Percentiles rank a stretch among this genome's conserved stretches.
These are phyloP conservation scores for Papilio xuthus DNA, from an alignment of 1,140 invertebrate genomes.

Conservation along the genomic window DNA sequence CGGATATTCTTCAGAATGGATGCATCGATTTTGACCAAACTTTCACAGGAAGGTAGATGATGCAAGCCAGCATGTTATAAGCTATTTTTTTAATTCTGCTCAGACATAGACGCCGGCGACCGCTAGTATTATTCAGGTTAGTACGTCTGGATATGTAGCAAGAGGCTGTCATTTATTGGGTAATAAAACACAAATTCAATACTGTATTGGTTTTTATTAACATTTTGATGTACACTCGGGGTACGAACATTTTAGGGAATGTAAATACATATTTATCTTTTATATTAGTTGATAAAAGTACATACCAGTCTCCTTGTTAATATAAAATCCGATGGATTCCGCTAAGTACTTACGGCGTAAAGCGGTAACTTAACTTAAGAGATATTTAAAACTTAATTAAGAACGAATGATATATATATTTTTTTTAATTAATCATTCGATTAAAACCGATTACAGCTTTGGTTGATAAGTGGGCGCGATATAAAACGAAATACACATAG, in stretches of 20 bases:
- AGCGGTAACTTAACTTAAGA: slow-evolving; percentile 73
- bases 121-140: too few relatives aligned
- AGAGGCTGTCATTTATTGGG: not conserved
- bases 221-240: slow-evolving; percentile 58
- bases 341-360: slow-evolving; percentile 69
- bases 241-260: slow-evolving; percentile 69
- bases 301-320: slow-evolving; percentile 79
- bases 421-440: slow-evolving; percentile 48
- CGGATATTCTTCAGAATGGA: too few relatives aligned
- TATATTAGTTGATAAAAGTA: slow-evolving; percentile 68
- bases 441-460: slow-evolving; percentile 45
- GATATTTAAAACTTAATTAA: slow-evolving; percentile 57
- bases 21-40: too few relatives aligned
- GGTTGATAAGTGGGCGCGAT: slow-evolving; percentile 42
- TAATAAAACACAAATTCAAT: slow-evolving; percentile 72
- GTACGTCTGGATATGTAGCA: not conserved
- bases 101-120: too few relatives aligned
- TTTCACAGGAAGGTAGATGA: too few relatives aligned
- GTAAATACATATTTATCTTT: slow-evolving; percentile 69
- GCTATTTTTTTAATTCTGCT: too few relatives aligned
- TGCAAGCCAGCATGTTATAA: too few relatives aligned
- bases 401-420: slow-evolving; percentile 58
- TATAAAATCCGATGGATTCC: slow-evolving; percentile 70
- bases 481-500: slow-evolving; percentile 27
- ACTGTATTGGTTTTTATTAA: slow-evolving; percentile 80